phyloP scores from a whole-genome alignment of 2,113 vertebrate genomes.

The Tricholaema leucomelas region DNA sequence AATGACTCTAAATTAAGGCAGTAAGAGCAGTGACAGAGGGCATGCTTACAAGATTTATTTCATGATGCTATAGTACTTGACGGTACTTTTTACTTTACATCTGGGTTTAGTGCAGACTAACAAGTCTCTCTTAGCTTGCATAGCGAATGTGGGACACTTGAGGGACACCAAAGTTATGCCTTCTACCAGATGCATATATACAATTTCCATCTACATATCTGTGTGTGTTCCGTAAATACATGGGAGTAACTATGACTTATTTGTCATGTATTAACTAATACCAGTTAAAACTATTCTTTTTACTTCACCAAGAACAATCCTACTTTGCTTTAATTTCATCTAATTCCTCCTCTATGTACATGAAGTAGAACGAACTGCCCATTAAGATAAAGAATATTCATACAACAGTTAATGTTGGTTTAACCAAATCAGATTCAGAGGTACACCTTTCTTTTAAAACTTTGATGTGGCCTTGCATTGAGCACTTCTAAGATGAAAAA shows the following conservation, averaged over 20 bases:
- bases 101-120: background rate
- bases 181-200: background rate
- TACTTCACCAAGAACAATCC: background rate
- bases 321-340: background rate
- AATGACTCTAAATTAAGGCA: too few species aligned
- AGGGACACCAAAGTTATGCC: background rate
- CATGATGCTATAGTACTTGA: background rate
- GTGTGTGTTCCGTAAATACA: background rate
- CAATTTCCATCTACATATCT: background rate
- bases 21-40: background rate
- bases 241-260: background rate
- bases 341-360: background rate
- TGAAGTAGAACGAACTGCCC: background rate
- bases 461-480: background rate
- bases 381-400: background rate
- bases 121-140: background rate
- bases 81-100: background rate
- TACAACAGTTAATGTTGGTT: background rate
- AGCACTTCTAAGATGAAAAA: background rate
- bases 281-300: background rate
- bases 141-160: background rate
- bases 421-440: background rate
- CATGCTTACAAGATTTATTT: rapidly evolving
- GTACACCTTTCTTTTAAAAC: background rate
- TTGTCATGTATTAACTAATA: background rate